Conservation (phyloP, 2,888 invertebrate genomes). For the Pycnomerus fuliginosus region DNA sequence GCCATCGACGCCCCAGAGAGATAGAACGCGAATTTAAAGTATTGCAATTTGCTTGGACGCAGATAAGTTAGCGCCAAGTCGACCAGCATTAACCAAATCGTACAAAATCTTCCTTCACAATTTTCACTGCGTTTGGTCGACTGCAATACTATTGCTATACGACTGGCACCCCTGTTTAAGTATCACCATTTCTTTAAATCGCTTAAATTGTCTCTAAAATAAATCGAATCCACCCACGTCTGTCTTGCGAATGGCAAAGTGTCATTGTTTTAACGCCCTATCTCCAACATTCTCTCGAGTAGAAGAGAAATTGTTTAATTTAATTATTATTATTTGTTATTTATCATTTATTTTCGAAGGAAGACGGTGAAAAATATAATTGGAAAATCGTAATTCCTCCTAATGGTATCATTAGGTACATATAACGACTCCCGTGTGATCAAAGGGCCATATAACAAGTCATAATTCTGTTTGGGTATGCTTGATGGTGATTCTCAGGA, state of each 20-base stretch:
- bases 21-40: constrained; percentile 49
- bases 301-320: too few relatives aligned
- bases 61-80: constrained; percentile 44
- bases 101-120: background rate
- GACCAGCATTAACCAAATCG: constrained; percentile 14
- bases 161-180: constrained; percentile 44
- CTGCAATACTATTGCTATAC: constrained; percentile 39
- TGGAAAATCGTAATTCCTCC: constrained; percentile 32
- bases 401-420: constrained; percentile 47
- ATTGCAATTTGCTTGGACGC: constrained; percentile 50
- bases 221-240: constrained; percentile 43
- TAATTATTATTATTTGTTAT: too few relatives aligned
- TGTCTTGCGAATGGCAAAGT: constrained; percentile 32
- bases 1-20: constrained; percentile 37
- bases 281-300: too few relatives aligned
- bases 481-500: constrained; percentile 47
- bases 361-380: too few relatives aligned
- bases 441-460: constrained; percentile 50
- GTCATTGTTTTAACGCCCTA: constrained; percentile 23
- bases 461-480: constrained; percentile 52
- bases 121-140: constrained; percentile 28
- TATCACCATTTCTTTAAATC: constrained; percentile 49
- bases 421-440: constrained; percentile 45
- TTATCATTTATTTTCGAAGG: too few relatives aligned
- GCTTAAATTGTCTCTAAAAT: constrained; percentile 50